phyloP scores from a whole-genome alignment of 2,113 vertebrate genomes.

The Beaufortia kweichowensis region DNA sequence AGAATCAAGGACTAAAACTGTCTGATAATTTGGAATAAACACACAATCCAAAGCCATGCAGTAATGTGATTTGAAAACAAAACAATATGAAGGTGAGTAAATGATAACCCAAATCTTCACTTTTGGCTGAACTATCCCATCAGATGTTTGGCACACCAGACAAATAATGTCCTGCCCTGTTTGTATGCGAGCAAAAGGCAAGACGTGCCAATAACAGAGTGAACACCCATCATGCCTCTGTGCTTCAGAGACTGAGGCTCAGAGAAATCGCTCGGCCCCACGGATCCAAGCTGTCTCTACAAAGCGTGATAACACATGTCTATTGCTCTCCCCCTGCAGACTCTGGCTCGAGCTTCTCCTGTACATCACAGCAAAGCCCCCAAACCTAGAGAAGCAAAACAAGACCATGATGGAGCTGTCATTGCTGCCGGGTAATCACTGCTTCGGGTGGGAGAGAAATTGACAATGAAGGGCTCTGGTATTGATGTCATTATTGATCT shows the following conservation, averaged over 20 bases:
- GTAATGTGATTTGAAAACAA: neutral
- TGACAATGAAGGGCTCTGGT: constrained; percentile 12
- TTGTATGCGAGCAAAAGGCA: constrained; percentile 1
- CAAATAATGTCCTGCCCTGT: neutral
- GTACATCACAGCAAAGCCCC: constrained; percentile 26
- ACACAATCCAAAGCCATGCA: too few species aligned
- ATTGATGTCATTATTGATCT: constrained; percentile 29
- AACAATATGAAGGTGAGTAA: neutral
- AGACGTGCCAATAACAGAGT: constrained; percentile 5
- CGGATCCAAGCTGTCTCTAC: constrained; percentile 25
- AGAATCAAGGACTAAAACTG: too few species aligned
- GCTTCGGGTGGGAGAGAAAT: constrained; percentile 15
- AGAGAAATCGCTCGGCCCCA: constrained; percentile 2
- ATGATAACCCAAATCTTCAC: neutral
- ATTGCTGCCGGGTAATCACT: constrained; percentile 31
- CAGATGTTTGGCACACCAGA: neutral
- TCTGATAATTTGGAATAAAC: too few species aligned
- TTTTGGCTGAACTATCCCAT: neutral
- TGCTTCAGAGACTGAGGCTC: constrained; percentile 25
- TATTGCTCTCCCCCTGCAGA: neutral
- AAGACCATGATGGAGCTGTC: constrained; percentile 38
- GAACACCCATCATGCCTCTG: neutral
- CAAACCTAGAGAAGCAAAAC: constrained; percentile 14
- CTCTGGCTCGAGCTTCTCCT: constrained; percentile 4
- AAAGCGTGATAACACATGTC: constrained; percentile 34